Conservation (phyloP, 2,113 vertebrate genomes). For the Xyrauchen texanus region DNA sequence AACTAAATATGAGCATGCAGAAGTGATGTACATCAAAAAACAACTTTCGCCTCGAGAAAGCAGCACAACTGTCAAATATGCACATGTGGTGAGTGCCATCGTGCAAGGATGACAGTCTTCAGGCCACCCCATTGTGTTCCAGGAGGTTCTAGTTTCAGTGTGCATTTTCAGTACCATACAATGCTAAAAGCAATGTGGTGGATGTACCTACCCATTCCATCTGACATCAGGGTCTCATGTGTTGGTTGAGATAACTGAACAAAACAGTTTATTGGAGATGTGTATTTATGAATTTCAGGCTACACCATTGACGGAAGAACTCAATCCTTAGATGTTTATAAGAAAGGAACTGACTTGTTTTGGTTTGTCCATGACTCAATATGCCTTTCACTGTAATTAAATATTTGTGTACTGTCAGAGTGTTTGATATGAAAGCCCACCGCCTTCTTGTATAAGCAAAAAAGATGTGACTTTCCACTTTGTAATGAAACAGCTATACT, state of each 20-base stretch:
- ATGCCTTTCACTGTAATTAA: neutral
- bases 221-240: conserved; percentile 15
- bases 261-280: conserved; percentile 1
- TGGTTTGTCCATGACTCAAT: neutral
- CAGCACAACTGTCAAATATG: conserved; percentile 18
- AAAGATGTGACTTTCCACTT: no score
- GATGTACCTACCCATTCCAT: conserved; percentile 3
- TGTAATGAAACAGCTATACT: neutral
- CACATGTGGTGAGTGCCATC: conserved; percentile 34
- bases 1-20: neutral
- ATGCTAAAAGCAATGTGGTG: conserved; percentile 13
- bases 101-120: conserved; percentile 14
- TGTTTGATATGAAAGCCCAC: neutral
- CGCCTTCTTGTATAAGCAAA: neutral
- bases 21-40: neutral
- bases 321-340: neutral
- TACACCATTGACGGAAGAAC: neutral
- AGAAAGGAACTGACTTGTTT: neutral
- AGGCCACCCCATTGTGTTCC: conserved; percentile 19
- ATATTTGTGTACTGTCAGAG: neutral
- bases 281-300: neutral
- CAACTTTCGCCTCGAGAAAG: conserved; percentile 15
- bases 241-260: neutral
- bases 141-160: conserved; percentile 36
- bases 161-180: conserved; percentile 8